Conservation (phyloP, 2,888 invertebrate genomes). For the Aporophyla lueneburgensis region DNA sequence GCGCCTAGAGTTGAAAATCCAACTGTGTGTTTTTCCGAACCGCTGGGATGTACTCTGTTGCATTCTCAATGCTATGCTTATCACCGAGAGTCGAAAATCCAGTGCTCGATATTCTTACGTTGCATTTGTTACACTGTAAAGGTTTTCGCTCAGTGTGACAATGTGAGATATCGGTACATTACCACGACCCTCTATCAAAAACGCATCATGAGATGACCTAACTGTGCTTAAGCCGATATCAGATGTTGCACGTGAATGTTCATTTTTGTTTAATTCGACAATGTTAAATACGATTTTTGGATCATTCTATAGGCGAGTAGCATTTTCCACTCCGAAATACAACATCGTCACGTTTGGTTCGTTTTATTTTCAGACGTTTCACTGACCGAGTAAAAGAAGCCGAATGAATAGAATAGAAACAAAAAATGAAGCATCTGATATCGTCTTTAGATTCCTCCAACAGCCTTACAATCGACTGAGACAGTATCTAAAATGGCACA, state of each 20-base stretch:
- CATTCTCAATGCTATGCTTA: too few species aligned
- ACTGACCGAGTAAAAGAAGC: neutral
- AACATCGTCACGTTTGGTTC: neutral
- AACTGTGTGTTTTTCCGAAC: too few species aligned
- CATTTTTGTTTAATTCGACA: neutral
- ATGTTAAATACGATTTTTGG: neutral
- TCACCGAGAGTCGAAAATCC: too few species aligned
- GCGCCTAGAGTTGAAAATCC: too few species aligned
- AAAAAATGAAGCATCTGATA: neutral
- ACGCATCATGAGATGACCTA: neutral
- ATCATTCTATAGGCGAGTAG: neutral
- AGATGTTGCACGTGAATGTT: neutral
- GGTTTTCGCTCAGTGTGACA: neutral
- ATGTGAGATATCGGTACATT: neutral
- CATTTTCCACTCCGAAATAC: too few species aligned
- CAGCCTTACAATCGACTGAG: neutral
- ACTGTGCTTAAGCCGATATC: neutral
- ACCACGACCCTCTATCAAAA: neutral
- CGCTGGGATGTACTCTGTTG: too few species aligned
- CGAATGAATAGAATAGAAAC: neutral
- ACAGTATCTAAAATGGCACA: slow-evolving; percentile 14
- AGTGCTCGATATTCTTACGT: too few species aligned
- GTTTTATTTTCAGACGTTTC: neutral
- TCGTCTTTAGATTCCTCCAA: neutral
- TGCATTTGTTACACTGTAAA: neutral